A percentile compares a stretch with the other conserved stretches of the same genome.
phyloP scores from a whole-genome alignment of 2,888 invertebrate species.

The Leptopilina myrica region DNA sequence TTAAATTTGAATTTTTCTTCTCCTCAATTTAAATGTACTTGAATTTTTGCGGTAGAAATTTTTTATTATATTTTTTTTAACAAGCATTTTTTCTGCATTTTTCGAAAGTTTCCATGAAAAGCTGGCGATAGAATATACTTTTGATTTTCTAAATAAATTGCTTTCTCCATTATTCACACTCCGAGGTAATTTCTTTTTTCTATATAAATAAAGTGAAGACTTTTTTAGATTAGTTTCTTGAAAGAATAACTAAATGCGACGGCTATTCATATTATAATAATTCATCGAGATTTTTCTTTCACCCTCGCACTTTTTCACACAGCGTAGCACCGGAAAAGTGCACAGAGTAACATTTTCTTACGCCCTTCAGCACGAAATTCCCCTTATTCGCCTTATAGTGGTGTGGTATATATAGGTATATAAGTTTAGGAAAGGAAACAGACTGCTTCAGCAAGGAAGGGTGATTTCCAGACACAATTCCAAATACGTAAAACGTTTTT shows the following conservation, averaged over 20 bases:
- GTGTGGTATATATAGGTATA: too few relatives aligned
- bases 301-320: background rate
- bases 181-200: background rate
- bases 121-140: background rate
- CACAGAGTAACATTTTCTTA: constrained; percentile 32
- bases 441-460: constrained; percentile 7
- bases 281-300: constrained; percentile 27
- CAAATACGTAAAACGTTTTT: constrained; percentile 10
- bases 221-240: background rate
- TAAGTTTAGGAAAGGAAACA: background rate
- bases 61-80: too few relatives aligned
- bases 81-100: too few relatives aligned
- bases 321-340: constrained; percentile 16
- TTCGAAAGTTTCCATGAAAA: too few relatives aligned
- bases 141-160: background rate
- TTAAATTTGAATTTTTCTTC: too few relatives aligned
- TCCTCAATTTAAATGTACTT: too few relatives aligned
- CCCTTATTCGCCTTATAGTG: too few relatives aligned
- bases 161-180: background rate
- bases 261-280: constrained; percentile 5
- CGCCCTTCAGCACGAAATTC: constrained; percentile 12
- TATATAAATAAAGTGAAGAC: background rate
- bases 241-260: constrained; percentile 1
- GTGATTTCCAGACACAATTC: constrained; percentile 2
- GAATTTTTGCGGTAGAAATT: too few relatives aligned